Percentiles rank a stretch among this genome's conserved stretches.
phyloP scores from a whole-genome alignment of 2,888 invertebrate genomes.

The Ctenicera cuprea region DNA sequence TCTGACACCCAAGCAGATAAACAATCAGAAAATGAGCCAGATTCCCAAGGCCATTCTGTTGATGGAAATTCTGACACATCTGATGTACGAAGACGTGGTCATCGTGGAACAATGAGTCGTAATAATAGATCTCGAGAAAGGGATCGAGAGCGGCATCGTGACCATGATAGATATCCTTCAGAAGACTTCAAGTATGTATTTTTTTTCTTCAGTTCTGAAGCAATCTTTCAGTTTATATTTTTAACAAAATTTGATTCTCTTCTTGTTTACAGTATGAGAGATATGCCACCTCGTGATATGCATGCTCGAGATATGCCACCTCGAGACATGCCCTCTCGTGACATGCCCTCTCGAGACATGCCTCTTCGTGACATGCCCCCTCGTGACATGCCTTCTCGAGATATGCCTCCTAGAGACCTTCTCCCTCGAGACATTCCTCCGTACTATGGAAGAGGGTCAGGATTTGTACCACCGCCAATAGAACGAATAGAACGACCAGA shows the following conservation, averaged over 20 bases:
- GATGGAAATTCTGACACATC: too few species aligned
- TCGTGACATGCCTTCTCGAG: conserved; percentile 44
- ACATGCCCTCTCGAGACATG: conserved; percentile 24
- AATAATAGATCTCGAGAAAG: not conserved
- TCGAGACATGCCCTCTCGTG: conserved; percentile 31
- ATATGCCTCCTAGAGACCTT: conserved; percentile 27
- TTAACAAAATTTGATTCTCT: not conserved
- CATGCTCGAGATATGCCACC: not conserved
- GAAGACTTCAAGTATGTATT: conserved; percentile 45
- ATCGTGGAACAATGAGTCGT: conserved; percentile 61
- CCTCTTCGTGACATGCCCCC: conserved; percentile 28
- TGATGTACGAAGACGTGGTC: conserved; percentile 58
- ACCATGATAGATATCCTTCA: conserved; percentile 25
- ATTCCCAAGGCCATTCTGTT: conserved; percentile 59
- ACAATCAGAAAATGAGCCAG: conserved; percentile 5
- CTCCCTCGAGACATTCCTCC: conserved; percentile 44
- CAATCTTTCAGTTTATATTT: not conserved
- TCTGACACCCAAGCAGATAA: not conserved
- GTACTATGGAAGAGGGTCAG: conserved; percentile 67
- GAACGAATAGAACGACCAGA: conserved; percentile 74
- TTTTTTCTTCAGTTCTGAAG: not conserved
- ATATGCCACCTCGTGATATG: conserved; percentile 2
- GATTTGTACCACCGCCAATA: conserved; percentile 65
- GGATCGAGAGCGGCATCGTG: conserved; percentile 25
- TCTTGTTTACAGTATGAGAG: conserved; percentile 20